A percentile compares a stretch with the other conserved stretches of the same genome.
phyloP scores from a whole-genome alignment of 2,888 invertebrate genomes.

The Chrysotoxum bicinctum region DNA sequence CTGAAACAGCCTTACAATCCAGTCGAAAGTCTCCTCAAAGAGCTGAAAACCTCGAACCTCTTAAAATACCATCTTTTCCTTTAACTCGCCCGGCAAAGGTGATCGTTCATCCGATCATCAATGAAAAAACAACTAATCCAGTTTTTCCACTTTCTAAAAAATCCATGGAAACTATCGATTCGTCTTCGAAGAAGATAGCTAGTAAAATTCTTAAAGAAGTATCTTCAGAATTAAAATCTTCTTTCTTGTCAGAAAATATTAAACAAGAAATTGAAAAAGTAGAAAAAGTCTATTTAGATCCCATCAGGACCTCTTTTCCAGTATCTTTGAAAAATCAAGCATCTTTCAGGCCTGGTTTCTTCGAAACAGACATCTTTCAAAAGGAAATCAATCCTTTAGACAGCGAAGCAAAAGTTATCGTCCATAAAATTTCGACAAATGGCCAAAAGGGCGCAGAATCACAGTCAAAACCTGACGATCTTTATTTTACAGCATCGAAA shows the following conservation, averaged over 20 bases:
- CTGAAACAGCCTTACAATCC: not conserved
- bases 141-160: constrained; percentile 48
- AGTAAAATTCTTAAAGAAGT: constrained; percentile 41
- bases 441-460: not conserved
- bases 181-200: constrained; percentile 50
- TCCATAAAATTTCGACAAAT: not conserved
- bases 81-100: constrained; percentile 36
- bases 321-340: not conserved
- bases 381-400: constrained; percentile 29
- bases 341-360: constrained; percentile 36
- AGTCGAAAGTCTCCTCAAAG: not conserved
- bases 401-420: constrained; percentile 3
- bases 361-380: constrained; percentile 1
- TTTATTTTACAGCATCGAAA: not conserved
- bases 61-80: constrained; percentile 36
- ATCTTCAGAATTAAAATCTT: constrained; percentile 43
- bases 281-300: not conserved
- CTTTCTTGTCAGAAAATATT: not conserved
- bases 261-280: not conserved
- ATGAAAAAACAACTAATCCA: constrained; percentile 3
- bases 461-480: not conserved
- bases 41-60: not conserved
- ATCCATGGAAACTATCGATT: constrained; percentile 35
- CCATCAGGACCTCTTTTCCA: constrained; percentile 43
- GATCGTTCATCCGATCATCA: constrained; percentile 37